Evolutionary conservation across 2,888 invertebrate species (phyloP).

Genomic region (Serripes groenlandicus): DNA sequence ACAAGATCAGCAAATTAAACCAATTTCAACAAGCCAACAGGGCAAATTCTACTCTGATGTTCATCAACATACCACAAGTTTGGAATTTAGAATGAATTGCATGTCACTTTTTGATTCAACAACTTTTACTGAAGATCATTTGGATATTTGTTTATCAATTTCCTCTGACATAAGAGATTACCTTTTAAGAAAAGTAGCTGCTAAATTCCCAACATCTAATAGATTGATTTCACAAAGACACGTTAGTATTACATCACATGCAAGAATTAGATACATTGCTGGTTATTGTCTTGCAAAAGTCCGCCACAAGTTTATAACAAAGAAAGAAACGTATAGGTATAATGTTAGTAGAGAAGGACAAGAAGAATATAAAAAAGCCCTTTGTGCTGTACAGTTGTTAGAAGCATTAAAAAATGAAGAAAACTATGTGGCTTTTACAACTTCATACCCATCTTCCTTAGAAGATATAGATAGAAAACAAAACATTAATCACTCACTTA

Average conservation of each 20-base stretch:
- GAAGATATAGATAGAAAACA: slow-evolving; percentile 45
- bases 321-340: slow-evolving; percentile 32
- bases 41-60: slow-evolving; percentile 26
- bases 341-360: slow-evolving; percentile 6
- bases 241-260: slow-evolving; percentile 47
- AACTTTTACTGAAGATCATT: slow-evolving; percentile 27
- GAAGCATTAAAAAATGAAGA: slow-evolving; percentile 44
- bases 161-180: slow-evolving; percentile 26
- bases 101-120: slow-evolving; percentile 40
- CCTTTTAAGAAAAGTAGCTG: slow-evolving; percentile 15
- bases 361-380: slow-evolving; percentile 36
- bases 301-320: slow-evolving; percentile 33
- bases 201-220: slow-evolving; percentile 14
- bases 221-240: slow-evolving; percentile 15
- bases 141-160: slow-evolving; percentile 38
- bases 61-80: slow-evolving; percentile 26
- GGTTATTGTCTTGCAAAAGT: slow-evolving; percentile 47
- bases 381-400: slow-evolving; percentile 24
- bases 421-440: slow-evolving; percentile 29
- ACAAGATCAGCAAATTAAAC: not conserved
- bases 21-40: slow-evolving; percentile 23
- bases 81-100: slow-evolving; percentile 35
- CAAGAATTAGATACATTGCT: slow-evolving; percentile 55
- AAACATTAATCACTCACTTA: slow-evolving; percentile 46
- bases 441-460: slow-evolving; percentile 46